Percentiles rank a stretch among this genome's conserved stretches.
Evolutionary conservation across 2,113 vertebrate species (phyloP).

Genomic region (Colaptes auratus): DNA sequence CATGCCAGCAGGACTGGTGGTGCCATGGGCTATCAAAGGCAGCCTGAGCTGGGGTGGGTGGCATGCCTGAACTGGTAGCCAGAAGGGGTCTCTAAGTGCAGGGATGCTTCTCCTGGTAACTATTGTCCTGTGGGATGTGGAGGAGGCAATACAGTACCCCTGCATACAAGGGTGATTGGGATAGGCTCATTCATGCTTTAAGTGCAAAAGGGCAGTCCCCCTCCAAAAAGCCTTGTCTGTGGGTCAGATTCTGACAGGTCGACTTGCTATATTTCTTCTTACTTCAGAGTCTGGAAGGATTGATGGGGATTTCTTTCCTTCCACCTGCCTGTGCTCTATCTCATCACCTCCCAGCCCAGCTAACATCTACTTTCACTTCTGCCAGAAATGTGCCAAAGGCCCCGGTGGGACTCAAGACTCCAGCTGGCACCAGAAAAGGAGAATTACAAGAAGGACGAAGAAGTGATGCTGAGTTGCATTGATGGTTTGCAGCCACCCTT

Average conservation of each 20-base stretch:
- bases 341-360: not conserved
- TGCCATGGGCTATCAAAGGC: not conserved
- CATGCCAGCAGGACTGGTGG: not conserved
- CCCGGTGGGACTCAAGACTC: not conserved
- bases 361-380: not conserved
- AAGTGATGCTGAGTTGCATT: slow-evolving; percentile 3
- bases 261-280: too few species aligned
- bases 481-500: not conserved
- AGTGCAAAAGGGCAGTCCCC: not conserved
- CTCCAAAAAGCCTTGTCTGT: not conserved
- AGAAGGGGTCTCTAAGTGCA: not conserved
- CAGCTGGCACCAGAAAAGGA: not conserved
- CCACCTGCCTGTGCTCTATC: fast-evolving
- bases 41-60: not conserved
- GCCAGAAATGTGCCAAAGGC: not conserved
- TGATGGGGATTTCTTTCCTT: not conserved
- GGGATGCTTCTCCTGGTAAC: not conserved
- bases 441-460: not conserved
- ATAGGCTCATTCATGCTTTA: fast-evolving
- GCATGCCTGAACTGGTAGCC: not conserved
- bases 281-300: not conserved
- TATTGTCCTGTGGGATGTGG: not conserved
- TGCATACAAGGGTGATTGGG: not conserved
- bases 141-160: not conserved
- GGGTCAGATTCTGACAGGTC: not conserved